Conservation (phyloP, 2,797 vertebrate genomes). For the Anas georgica region DNA sequence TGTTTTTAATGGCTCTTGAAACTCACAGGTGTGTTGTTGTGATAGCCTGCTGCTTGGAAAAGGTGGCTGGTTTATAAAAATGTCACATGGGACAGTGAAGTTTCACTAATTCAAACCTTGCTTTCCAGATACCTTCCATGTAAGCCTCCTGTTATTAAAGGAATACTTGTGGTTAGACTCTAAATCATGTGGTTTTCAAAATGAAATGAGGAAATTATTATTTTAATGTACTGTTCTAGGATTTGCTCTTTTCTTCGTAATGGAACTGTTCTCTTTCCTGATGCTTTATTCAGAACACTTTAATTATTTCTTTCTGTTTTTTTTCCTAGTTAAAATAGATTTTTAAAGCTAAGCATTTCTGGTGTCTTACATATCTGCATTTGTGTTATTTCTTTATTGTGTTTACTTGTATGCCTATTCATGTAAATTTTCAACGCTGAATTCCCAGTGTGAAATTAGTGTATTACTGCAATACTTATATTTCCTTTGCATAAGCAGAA, state of each 20-base stretch:
- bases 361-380: neutral
- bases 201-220: neutral
- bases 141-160: neutral
- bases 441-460: neutral
- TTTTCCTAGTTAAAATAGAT: neutral
- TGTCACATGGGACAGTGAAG: neutral
- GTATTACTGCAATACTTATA: neutral
- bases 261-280: neutral
- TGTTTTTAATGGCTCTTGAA: neutral
- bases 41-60: neutral
- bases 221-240: neutral
- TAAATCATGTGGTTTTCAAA: neutral
- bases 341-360: neutral
- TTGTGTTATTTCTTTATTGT: neutral
- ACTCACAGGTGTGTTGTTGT: neutral
- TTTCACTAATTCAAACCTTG: neutral
- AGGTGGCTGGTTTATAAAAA: neutral
- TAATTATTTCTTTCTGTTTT: neutral
- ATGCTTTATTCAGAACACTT: neutral
- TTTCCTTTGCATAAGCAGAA: neutral
- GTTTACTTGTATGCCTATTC: neutral
- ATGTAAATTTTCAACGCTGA: neutral
- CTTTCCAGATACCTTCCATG: neutral
- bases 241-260: neutral
- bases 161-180: neutral